Evolutionary conservation across 1,140 invertebrate species (phyloP).

Genomic region (Brachionus manjavacas): DNA sequence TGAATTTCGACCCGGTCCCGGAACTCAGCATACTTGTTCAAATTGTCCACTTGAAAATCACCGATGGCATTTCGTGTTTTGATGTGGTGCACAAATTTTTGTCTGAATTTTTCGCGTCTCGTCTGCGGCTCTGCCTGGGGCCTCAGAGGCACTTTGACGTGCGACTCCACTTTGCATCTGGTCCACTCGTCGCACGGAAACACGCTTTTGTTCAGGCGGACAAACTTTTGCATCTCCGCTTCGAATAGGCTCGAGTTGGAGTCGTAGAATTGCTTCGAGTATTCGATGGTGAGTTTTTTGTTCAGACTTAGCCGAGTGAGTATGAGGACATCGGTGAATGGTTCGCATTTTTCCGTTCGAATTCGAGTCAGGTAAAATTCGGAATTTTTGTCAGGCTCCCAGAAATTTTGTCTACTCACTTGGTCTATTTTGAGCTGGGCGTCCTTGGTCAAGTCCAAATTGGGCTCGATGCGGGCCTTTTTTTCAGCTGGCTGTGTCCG

Average conservation of each 20-base stretch:
- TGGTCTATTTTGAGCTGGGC: no score
- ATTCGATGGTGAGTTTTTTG: background rate
- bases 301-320: background rate
- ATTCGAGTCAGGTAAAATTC: slow-evolving; percentile 6
- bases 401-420: background rate
- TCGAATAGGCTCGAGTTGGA: slow-evolving; percentile 3
- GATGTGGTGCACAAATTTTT: background rate
- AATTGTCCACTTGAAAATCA: background rate
- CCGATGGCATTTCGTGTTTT: background rate
- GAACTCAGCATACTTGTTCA: background rate
- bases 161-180: background rate
- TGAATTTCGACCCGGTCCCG: background rate
- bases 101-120: background rate
- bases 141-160: background rate
- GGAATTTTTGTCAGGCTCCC: slow-evolving; percentile 7
- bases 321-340: background rate
- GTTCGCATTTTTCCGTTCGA: slow-evolving; percentile 8
- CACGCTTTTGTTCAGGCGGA: background rate
- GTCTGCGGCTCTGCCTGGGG: background rate
- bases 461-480: background rate
- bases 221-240: background rate
- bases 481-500: background rate
- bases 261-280: slow-evolving; percentile 29
- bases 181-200: background rate
- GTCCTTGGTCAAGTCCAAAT: no score